phyloP scores from a whole-genome alignment of 2,113 vertebrate genomes.

The Ictalurus furcatus region DNA sequence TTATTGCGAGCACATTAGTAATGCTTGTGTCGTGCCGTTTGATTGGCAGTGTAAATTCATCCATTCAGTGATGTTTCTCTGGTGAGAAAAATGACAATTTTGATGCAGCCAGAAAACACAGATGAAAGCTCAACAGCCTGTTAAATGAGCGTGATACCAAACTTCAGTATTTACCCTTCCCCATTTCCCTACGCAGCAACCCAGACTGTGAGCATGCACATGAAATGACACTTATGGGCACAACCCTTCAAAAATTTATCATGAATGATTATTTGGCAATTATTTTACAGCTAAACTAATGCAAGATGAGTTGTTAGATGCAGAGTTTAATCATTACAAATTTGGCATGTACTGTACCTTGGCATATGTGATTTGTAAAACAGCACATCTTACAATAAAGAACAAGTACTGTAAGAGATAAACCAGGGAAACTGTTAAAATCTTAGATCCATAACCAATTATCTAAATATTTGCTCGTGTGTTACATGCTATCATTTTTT shows the following conservation, averaged over 20 bases:
- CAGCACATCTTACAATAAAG: not conserved
- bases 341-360: not conserved
- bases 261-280: not conserved
- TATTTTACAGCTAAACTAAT: not conserved
- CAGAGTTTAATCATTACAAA: not conserved
- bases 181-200: not conserved
- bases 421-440: not conserved
- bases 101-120: slow-evolving; percentile 40
- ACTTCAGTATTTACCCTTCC: slow-evolving; percentile 46
- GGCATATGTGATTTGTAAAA: not conserved
- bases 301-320: not conserved
- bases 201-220: not conserved
- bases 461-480: not conserved
- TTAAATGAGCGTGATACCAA: slow-evolving; percentile 52
- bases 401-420: not conserved
- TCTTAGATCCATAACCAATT: not conserved
- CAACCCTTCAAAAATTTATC: not conserved
- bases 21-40: slow-evolving; percentile 24
- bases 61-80: not conserved
- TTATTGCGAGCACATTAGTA: slow-evolving; percentile 25
- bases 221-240: not conserved
- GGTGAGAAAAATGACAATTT: slow-evolving; percentile 29
- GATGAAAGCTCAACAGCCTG: slow-evolving; percentile 46
- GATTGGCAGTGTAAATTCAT: slow-evolving; percentile 19
- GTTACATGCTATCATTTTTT: not conserved